A percentile compares a stretch with the other conserved stretches of the same genome.
phyloP scores from a whole-genome alignment of 2,797 vertebrate genomes.

The Coregonus sp. region DNA sequence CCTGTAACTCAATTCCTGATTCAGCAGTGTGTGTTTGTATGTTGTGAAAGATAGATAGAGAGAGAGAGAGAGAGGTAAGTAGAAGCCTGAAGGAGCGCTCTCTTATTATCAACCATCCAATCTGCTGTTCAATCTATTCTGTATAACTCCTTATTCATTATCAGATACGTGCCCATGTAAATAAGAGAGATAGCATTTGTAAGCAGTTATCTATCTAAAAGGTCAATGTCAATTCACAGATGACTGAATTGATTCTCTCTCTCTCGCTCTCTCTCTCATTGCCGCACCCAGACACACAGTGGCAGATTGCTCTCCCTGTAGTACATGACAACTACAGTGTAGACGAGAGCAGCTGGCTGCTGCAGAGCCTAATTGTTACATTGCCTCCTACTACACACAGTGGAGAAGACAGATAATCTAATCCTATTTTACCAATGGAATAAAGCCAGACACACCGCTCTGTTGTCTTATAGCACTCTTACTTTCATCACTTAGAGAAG shows the following conservation, averaged over 20 bases:
- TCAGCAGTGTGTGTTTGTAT: neutral
- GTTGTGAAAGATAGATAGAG: neutral
- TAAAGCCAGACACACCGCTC: constrained; percentile 64
- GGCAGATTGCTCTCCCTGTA: constrained; percentile 31
- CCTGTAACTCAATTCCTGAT: constrained; percentile 28
- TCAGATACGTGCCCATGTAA: constrained; percentile 6
- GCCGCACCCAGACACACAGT: neutral
- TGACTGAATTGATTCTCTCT: no score
- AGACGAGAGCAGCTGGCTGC: constrained; percentile 54
- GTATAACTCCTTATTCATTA: constrained; percentile 24
- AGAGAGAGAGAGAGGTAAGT: neutral
- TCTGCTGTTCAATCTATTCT: neutral
- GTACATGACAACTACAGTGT: constrained; percentile 39
- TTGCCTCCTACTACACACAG: neutral
- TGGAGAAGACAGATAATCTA: constrained; percentile 53
- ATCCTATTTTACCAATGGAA: constrained; percentile 62
- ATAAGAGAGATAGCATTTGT: constrained; percentile 12
- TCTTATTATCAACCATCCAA: constrained; percentile 38
- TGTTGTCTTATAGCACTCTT: constrained; percentile 57
- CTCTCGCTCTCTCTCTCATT: neutral
- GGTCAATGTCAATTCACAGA: no score
- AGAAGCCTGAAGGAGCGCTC: constrained; percentile 17
- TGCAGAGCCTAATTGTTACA: constrained; percentile 41
- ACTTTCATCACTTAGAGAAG: constrained; percentile 59
- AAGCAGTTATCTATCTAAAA: neutral